Evolutionary conservation across 2,113 vertebrate species (phyloP), one percentile per base, ranked within the genome.

Genomic region (Micronycteris hirsuta): DNA sequence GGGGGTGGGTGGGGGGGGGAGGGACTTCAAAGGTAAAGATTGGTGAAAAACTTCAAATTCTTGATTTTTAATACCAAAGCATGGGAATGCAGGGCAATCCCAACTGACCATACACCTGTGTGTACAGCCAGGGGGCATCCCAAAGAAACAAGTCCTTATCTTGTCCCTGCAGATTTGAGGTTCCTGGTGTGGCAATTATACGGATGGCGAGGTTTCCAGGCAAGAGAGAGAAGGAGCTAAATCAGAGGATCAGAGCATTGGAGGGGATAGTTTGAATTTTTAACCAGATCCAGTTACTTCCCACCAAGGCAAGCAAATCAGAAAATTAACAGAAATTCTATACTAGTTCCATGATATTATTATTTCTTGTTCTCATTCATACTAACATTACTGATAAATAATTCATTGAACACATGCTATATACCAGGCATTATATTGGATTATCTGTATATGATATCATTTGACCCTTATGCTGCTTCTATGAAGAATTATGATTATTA

Each of bases 21-120:
- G 19, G n/a, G 22, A 77, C 47, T 77, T 52, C n/a, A 20, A 36
- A 68, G 22, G 26, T 20, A 83, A 89, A 93, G 24, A 65, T 3
- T 49, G 36, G 6, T 8, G 13, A 1, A 36, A 86, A 89, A 43
- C 19, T 83, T 43, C 71, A 85, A 89, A 61, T 49, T 77, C 73
- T 94, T 56, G n/a, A 89, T 90, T 91, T 94, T 36, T 16, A 91
- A 22, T 83, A 68, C 65, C 54, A 89, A 87, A 20, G 54, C 19
- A 43, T 7, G 7, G 10, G 56, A 91, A 92, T 38, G 4, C 16
- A 38, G 5, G 22, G 33, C 31, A 95, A 58, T 89, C 10, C 38
- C 58, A 83, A 47, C 20, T 31, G 52, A 84, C 71, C 58, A 13
- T 74, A 56, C 41, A 91, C 47, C 16, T 14, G 3, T 86, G 22